These are phyloP conservation scores for Microcebus tavaratra DNA, from an alignment of 2,113 vertebrate genomes.

Conservation along the genomic window DNA sequence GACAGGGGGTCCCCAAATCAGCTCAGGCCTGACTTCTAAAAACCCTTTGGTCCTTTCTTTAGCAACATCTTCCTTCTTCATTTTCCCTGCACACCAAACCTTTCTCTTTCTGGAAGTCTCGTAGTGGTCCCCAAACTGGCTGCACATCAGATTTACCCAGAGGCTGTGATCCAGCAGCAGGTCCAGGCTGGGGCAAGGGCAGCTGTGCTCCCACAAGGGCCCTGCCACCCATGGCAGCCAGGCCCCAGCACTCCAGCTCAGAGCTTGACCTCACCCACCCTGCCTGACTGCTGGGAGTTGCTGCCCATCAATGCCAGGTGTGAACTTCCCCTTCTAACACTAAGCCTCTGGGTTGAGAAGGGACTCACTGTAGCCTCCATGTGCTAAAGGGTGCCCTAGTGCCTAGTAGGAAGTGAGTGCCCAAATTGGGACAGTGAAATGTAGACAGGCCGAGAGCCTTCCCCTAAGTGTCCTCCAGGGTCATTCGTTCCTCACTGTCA, in stretches of 20 bases:
- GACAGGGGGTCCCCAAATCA: not conserved
- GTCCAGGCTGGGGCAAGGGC: not conserved
- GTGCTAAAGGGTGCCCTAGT: not conserved
- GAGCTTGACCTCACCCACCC: not conserved
- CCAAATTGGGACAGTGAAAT: not conserved
- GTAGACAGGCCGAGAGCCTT: not conserved
- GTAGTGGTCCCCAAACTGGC: not conserved
- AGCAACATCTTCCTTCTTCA: not conserved
- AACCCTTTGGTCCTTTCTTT: not conserved
- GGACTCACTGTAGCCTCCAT: not conserved
- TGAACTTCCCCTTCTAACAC: not conserved
- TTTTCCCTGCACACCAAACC: not conserved
- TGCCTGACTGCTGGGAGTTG: not conserved
- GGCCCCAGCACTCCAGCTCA: not conserved
- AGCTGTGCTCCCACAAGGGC: not conserved
- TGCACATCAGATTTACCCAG: not conserved
- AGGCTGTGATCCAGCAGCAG: not conserved
- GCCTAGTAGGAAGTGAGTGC: not conserved
- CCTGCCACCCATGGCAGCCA: not conserved
- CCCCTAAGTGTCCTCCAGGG: not conserved
- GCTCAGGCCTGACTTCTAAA: not conserved
- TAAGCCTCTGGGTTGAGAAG: not conserved
- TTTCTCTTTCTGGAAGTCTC: not conserved
- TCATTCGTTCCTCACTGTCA: not conserved
- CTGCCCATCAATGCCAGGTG: too few species aligned